Conservation (phyloP, 2,113 vertebrate genomes). For the Typhlomys cinereus region DNA sequence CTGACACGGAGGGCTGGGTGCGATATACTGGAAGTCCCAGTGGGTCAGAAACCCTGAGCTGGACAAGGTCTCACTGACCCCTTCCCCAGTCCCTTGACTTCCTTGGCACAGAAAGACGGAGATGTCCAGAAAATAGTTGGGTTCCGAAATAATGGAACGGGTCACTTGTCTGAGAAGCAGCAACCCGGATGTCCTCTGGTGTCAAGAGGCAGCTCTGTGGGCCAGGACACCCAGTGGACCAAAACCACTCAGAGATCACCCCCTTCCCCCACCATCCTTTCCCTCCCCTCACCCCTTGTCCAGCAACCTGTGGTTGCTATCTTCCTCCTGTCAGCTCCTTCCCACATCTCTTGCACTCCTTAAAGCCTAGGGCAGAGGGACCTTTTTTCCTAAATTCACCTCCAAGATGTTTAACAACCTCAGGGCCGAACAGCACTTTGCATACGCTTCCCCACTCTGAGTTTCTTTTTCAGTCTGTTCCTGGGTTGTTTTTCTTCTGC, state of each 20-base stretch:
- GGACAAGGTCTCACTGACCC: not conserved
- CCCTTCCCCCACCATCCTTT: too few relatives aligned
- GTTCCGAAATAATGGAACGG: not conserved
- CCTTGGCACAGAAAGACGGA: not conserved
- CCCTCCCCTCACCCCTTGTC: too few relatives aligned
- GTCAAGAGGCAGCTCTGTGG: not conserved
- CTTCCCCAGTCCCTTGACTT: too few relatives aligned
- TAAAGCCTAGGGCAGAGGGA: not conserved
- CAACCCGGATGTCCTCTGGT: rapidly evolving
- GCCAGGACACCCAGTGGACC: not conserved
- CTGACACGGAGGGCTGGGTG: not conserved
- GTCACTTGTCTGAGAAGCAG: not conserved
- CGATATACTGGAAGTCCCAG: not conserved
- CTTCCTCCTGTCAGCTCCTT: too few relatives aligned
- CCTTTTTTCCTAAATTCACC: not conserved
- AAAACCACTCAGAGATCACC: not conserved
- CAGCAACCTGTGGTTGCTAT: too few relatives aligned
- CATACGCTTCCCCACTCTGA: not conserved
- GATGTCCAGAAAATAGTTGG: not conserved
- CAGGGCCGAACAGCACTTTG: not conserved
- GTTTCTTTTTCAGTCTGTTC: not conserved
- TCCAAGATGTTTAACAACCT: not conserved
- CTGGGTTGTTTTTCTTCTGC: not conserved
- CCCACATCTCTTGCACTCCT: not conserved
- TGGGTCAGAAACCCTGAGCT: not conserved